Conservation (phyloP, 2,797 vertebrate species). For the Cheirogaleus major region DNA sequence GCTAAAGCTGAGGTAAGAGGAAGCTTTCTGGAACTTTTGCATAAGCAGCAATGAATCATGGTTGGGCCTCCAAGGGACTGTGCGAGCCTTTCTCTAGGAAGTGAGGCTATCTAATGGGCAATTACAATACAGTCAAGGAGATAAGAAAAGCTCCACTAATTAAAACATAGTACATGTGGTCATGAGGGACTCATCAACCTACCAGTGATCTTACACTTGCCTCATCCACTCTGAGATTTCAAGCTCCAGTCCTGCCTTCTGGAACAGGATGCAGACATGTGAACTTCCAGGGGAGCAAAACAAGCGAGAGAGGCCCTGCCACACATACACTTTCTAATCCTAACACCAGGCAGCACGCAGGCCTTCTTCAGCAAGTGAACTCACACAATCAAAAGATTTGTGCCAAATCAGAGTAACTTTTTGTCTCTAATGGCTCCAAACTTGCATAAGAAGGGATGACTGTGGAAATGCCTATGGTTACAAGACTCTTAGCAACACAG, state of each 20-base stretch:
- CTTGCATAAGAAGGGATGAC: neutral
- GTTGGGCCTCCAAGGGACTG: neutral
- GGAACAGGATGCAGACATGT: slow-evolving; percentile 35
- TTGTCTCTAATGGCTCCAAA: neutral
- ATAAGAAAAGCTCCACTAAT: slow-evolving; percentile 85
- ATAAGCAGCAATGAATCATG: slow-evolving; percentile 38
- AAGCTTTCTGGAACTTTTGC: slow-evolving; percentile 27
- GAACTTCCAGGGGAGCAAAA: neutral
- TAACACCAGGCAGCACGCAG: neutral
- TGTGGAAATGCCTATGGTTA: neutral
- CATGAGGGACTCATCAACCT: slow-evolving; percentile 79
- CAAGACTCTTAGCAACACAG: neutral
- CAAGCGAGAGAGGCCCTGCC: neutral
- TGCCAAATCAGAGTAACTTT: neutral
- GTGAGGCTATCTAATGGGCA: slow-evolving; percentile 67
- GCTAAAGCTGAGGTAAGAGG: neutral
- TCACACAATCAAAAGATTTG: neutral
- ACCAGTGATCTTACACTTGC: slow-evolving; percentile 77
- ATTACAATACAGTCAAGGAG: slow-evolving; percentile 81
- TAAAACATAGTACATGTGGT: slow-evolving; percentile 78
- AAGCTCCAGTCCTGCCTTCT: slow-evolving; percentile 32
- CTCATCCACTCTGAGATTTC: slow-evolving; percentile 64
- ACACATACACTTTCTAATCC: neutral
- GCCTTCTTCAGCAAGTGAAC: neutral
- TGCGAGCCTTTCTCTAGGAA: slow-evolving; percentile 24